A percentile compares a stretch with the other conserved stretches of the same genome.
Evolutionary conservation across 2,113 vertebrate genomes (phyloP).

Genomic region (Rattus rattus): DNA sequence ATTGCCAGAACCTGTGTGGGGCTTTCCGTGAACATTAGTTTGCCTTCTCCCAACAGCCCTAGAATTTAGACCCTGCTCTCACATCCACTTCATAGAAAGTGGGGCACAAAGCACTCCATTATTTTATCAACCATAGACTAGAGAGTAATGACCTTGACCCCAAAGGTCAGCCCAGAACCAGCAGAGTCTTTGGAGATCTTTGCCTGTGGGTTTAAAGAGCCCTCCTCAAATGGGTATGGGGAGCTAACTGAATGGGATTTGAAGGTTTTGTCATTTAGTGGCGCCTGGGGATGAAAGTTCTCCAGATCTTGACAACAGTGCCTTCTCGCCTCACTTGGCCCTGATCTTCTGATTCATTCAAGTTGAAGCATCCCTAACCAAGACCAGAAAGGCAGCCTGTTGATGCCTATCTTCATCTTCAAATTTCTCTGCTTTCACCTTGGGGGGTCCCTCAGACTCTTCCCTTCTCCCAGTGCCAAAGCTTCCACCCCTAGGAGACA

Average conservation of each 20-base stretch:
- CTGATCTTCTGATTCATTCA: background rate
- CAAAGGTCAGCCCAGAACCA: background rate
- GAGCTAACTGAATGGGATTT: background rate
- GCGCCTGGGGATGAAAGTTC: background rate
- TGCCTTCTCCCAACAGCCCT: background rate
- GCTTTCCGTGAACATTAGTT: background rate
- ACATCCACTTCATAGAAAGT: background rate
- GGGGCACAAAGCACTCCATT: background rate
- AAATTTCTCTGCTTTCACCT: background rate
- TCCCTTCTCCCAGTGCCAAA: background rate
- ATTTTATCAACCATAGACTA: background rate
- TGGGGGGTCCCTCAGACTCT: background rate
- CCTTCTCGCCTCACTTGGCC: background rate
- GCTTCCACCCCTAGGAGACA: background rate
- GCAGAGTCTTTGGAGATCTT: fast-evolving
- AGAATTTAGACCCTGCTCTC: background rate
- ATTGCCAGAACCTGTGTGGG: background rate
- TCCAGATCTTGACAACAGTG: background rate
- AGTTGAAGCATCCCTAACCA: background rate
- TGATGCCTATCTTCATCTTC: background rate
- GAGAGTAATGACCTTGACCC: background rate
- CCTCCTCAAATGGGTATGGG: background rate
- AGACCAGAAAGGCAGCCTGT: background rate
- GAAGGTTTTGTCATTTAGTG: background rate
- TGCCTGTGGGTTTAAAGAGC: background rate